These are phyloP conservation scores for Brachylomia viminalis DNA, from an alignment of 2,888 invertebrate species.

Conservation along the genomic window DNA sequence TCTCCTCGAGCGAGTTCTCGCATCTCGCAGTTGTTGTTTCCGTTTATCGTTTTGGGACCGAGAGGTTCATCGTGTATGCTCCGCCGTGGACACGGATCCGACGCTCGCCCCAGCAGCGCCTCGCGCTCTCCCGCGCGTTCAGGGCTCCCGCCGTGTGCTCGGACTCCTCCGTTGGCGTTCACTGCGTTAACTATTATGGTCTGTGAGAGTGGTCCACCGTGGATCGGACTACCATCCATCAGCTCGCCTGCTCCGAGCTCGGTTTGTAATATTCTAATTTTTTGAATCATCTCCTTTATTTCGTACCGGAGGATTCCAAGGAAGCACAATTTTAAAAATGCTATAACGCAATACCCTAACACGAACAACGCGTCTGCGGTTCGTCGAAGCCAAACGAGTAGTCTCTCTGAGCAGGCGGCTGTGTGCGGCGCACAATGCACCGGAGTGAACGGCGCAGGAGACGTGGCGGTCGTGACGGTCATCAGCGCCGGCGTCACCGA, in stretches of 20 bases:
- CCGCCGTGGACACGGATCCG: slow-evolving; percentile 86
- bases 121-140: slow-evolving; percentile 91
- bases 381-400: slow-evolving; percentile 94
- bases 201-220: slow-evolving; percentile 87
- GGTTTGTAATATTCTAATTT: slow-evolving; percentile 94
- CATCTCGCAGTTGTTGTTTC: slow-evolving; percentile 95
- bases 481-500: slow-evolving; percentile 89
- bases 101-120: slow-evolving; percentile 88
- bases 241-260: slow-evolving; percentile 91
- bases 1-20: slow-evolving; percentile 92
- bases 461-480: slow-evolving; percentile 80
- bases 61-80: slow-evolving; percentile 86
- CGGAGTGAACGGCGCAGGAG: slow-evolving; percentile 81
- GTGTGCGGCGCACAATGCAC: slow-evolving; percentile 87
- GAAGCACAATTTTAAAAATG: slow-evolving; percentile 97
- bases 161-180: slow-evolving; percentile 91
- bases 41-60: slow-evolving; percentile 92
- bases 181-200: slow-evolving; percentile 89
- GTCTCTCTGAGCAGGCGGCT: slow-evolving; percentile 93
- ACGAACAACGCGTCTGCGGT: slow-evolving; percentile 95
- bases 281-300: slow-evolving; percentile 97
- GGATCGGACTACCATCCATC: slow-evolving; percentile 85
- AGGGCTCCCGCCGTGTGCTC: slow-evolving; percentile 89
- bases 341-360: slow-evolving; percentile 96
- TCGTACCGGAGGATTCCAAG: slow-evolving; percentile 96